Evolutionary conservation across 1,140 invertebrate genomes (phyloP).

Genomic region (Grapholita molesta): DNA sequence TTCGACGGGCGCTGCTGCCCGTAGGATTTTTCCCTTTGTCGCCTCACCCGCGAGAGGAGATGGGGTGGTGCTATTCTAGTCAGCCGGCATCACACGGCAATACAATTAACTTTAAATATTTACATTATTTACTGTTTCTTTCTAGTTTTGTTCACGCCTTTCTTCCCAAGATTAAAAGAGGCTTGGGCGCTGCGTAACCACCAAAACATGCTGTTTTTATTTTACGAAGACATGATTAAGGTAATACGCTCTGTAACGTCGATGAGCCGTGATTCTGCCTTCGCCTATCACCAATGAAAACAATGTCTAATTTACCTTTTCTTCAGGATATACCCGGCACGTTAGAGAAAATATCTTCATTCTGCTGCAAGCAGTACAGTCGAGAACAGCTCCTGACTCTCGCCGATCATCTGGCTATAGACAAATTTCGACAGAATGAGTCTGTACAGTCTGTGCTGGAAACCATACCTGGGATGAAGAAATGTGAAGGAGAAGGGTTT

Average conservation of each 20-base stretch:
- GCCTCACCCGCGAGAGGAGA: no score
- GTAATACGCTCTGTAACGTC: slow-evolving; percentile 27
- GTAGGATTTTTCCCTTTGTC: no score
- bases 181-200: slow-evolving; percentile 59
- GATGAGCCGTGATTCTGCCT: no score
- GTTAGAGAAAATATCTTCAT: slow-evolving; percentile 73
- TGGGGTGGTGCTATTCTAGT: no score
- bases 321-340: slow-evolving; percentile 67
- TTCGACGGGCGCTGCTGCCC: no score
- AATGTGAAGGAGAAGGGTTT: slow-evolving; percentile 67
- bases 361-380: slow-evolving; percentile 76
- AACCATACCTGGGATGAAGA: slow-evolving; percentile 25
- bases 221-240: slow-evolving; percentile 85
- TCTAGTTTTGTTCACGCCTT: neutral
- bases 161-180: neutral
- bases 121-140: neutral
- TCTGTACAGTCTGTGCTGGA: slow-evolving; percentile 72
- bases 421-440: slow-evolving; percentile 82
- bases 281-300: no score
- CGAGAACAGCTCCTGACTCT: slow-evolving; percentile 72
- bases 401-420: slow-evolving; percentile 80
- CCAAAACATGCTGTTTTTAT: slow-evolving; percentile 83
- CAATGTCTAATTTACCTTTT: slow-evolving; percentile 24
- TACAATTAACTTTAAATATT: no score
- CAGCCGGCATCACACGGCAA: no score